These are phyloP conservation scores for Drosophila micromelanica DNA, from an alignment of 1,140 invertebrate species.

Conservation along the genomic window DNA sequence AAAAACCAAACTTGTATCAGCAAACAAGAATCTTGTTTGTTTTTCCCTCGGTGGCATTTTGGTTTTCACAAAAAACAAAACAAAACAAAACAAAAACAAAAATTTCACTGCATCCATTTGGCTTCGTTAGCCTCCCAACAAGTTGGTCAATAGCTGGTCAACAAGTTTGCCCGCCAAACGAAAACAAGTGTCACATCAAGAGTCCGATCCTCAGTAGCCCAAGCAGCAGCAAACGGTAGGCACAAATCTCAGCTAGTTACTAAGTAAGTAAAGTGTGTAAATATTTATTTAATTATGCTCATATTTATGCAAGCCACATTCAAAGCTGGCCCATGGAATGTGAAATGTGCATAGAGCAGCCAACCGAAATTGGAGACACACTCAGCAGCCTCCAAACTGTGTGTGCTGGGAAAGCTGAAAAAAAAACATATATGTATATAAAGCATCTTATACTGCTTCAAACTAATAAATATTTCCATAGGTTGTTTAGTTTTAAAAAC, in stretches of 20 bases:
- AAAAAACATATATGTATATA: not conserved
- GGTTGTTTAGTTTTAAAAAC: not conserved
- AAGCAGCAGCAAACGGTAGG: constrained; percentile 26
- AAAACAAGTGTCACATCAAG: constrained; percentile 59
- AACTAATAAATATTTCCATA: not conserved
- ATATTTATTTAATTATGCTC: constrained; percentile 82
- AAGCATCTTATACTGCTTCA: not conserved
- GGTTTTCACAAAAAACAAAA: constrained; percentile 54
- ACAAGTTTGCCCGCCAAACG: constrained; percentile 54
- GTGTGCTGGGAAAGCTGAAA: constrained; percentile 17
- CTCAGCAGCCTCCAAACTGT: constrained; percentile 3
- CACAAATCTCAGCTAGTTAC: constrained; percentile 57
- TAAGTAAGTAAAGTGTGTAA: constrained; percentile 71
- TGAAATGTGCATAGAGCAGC: constrained; percentile 36
- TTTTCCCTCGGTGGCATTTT: constrained; percentile 72
- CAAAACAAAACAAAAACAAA: no score
- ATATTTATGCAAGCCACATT: constrained; percentile 68
- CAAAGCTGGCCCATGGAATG: constrained; percentile 58
- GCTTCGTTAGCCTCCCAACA: constrained; percentile 46
- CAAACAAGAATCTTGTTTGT: constrained; percentile 67
- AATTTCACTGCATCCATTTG: constrained; percentile 53
- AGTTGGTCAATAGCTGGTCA: constrained; percentile 56
- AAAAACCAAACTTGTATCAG: constrained; percentile 15
- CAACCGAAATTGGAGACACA: constrained; percentile 30
- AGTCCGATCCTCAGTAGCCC: constrained; percentile 9